A percentile compares a stretch with the other conserved stretches of the same genome.
phyloP scores from a whole-genome alignment of 2,888 invertebrate species.

The Eristalis pertinax region DNA sequence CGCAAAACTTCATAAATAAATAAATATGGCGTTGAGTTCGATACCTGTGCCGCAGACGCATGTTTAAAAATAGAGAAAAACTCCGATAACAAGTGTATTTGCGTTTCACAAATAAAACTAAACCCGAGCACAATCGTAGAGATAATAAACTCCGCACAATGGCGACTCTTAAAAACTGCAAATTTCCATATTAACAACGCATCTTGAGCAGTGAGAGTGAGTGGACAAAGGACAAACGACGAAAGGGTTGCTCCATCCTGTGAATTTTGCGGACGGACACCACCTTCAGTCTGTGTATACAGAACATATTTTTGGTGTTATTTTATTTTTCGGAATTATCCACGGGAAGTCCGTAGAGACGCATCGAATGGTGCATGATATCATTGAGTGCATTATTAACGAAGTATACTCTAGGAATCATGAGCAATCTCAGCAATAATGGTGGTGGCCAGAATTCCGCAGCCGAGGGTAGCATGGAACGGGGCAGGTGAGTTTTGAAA shows the following conservation, averaged over 20 bases:
- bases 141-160: constrained; percentile 29
- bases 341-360: constrained; percentile 54
- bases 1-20: constrained; percentile 49
- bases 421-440: constrained; percentile 79
- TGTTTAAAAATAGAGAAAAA: constrained; percentile 56
- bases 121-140: constrained; percentile 8
- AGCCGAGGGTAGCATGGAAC: constrained; percentile 80
- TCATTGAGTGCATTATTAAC: constrained; percentile 80
- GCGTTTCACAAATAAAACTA: constrained; percentile 31
- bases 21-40: constrained; percentile 63
- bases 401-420: constrained; percentile 80
- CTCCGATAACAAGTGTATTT: constrained; percentile 28
- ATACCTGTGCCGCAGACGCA: constrained; percentile 55
- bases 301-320: neutral
- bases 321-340: constrained; percentile 14
- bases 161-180: constrained; percentile 3
- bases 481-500: constrained; percentile 76
- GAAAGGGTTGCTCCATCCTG: constrained; percentile 30
- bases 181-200: neutral
- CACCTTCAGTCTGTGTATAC: neutral
- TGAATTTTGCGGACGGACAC: neutral
- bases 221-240: constrained; percentile 38
- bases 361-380: constrained; percentile 78
- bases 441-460: constrained; percentile 78
- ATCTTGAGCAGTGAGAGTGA: neutral